phyloP scores from a whole-genome alignment of 37 sponge, comb jelly and placozoan species.

The Chondrilla cf. caribensis region DNA sequence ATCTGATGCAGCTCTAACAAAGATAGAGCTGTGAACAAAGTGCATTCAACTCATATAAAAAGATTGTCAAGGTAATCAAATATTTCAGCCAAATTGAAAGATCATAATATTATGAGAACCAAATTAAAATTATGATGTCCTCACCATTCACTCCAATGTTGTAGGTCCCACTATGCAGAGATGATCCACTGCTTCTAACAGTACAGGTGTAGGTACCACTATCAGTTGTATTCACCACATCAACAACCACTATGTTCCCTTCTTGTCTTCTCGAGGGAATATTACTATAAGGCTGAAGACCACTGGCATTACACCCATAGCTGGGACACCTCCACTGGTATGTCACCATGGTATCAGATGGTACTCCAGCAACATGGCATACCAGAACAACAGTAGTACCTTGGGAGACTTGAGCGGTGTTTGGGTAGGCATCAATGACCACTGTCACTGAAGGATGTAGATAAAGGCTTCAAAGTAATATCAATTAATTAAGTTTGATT shows the following conservation, averaged over 20 bases:
- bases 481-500: no score
- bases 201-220: conserved; percentile 2
- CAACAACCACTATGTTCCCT: background rate
- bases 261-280: background rate
- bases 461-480: no score
- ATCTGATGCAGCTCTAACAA: no score
- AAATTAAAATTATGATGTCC: no score
- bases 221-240: background rate
- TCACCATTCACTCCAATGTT: no score
- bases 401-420: background rate
- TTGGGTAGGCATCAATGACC: conserved; percentile 26
- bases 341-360: background rate
- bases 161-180: background rate
- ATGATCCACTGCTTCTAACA: background rate
- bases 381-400: conserved; percentile 22
- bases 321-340: conserved; percentile 16
- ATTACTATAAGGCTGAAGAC: no score
- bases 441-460: background rate
- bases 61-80: no score
- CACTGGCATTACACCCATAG: no score
- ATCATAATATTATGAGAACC: no score
- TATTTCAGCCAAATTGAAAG: no score
- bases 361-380: conserved; percentile 16
- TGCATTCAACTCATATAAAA: no score
- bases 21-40: no score